These are phyloP conservation scores for Cyanoramphus novaezelandiae DNA, from an alignment of 2,113 vertebrate species.

Conservation along the genomic window DNA sequence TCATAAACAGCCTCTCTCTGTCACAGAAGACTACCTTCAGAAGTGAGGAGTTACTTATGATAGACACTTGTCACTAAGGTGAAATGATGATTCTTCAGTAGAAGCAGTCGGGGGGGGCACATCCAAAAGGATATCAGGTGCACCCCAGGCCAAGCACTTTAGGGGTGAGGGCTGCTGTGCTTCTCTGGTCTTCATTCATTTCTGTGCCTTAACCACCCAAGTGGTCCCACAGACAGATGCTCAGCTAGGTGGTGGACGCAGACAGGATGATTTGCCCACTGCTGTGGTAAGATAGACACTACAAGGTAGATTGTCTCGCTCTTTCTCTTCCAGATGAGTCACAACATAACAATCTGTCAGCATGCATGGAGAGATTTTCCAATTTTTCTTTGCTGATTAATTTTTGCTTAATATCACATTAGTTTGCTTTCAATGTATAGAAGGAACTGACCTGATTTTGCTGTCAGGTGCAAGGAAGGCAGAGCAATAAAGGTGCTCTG, in stretches of 20 bases:
- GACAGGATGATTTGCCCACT: not conserved
- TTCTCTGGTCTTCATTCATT: slow-evolving; percentile 3
- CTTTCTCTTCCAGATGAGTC: slow-evolving; percentile 26
- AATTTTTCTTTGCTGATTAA: not conserved
- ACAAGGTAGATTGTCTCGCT: not conserved
- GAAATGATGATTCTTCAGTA: not conserved
- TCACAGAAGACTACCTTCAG: slow-evolving; percentile 51
- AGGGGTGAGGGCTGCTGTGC: not conserved
- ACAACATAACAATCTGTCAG: slow-evolving; percentile 19
- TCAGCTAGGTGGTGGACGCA: slow-evolving; percentile 30
- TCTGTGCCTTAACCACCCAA: not conserved
- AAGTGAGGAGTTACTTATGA: slow-evolving; percentile 7
- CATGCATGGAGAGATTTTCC: not conserved
- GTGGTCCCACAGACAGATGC: not conserved
- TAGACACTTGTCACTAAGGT: not conserved
- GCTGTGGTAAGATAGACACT: not conserved
- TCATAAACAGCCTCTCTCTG: slow-evolving; percentile 51
- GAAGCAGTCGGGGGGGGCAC: not conserved
- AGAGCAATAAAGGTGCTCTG: not conserved
- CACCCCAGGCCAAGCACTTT: not conserved
- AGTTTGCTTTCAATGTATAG: not conserved
- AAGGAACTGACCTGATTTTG: not conserved
- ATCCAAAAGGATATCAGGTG: not conserved
- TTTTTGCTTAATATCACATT: not conserved
- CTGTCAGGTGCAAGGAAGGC: not conserved